Conservation (phyloP, 2,888 invertebrate genomes). For the Melikaiella ostensackeni region DNA sequence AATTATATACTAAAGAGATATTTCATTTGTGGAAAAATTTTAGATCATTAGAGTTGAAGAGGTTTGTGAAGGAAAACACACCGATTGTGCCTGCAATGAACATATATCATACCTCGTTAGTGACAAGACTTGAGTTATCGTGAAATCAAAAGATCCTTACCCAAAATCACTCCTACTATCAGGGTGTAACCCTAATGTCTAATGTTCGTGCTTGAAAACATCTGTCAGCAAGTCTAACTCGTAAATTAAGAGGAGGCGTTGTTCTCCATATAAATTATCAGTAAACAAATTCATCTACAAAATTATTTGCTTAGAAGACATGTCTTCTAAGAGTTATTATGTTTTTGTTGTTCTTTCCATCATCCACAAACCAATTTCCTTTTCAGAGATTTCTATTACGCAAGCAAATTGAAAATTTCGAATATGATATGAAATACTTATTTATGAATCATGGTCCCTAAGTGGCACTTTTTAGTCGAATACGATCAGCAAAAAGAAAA, state of each 20-base stretch:
- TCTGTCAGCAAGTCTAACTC: constrained; percentile 4
- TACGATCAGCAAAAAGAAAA: too few relatives aligned
- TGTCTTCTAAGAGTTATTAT: not conserved
- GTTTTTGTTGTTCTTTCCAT: not conserved
- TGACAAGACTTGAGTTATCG: constrained; percentile 19
- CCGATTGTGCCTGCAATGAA: constrained; percentile 11
- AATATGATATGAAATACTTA: too few relatives aligned
- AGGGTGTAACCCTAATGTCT: constrained; percentile 31
- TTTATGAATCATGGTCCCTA: too few relatives aligned
- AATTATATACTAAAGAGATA: too few relatives aligned
- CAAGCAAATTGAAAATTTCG: too few relatives aligned
- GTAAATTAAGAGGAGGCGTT: not conserved
- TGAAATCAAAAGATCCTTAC: constrained; percentile 9
- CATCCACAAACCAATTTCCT: not conserved
- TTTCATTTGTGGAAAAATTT: too few relatives aligned
- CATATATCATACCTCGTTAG: constrained; percentile 27
- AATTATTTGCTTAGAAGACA: too few relatives aligned
- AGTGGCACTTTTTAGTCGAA: too few relatives aligned
- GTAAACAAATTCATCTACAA: not conserved
- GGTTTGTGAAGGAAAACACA: not conserved
- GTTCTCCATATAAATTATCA: not conserved
- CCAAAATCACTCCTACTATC: constrained; percentile 24
- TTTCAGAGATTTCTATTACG: not conserved
- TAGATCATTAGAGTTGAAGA: not conserved
- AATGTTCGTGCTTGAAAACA: constrained; percentile 22